Percentiles rank a stretch among this genome's conserved stretches.
phyloP scores from a whole-genome alignment of 2,888 invertebrate genomes.

The Monochamus alternatus region DNA sequence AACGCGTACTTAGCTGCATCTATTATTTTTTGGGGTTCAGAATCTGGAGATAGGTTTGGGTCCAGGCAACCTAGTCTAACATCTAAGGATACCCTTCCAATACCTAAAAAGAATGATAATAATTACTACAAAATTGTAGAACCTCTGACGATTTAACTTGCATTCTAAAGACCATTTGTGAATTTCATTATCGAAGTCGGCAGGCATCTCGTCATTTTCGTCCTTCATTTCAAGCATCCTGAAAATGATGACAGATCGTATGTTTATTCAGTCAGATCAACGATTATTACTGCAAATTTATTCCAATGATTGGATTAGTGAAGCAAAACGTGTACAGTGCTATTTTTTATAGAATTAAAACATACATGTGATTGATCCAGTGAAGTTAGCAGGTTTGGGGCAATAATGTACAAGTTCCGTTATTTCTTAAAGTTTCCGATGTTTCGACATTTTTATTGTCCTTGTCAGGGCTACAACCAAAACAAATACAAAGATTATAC shows the following conservation, averaged over 20 bases:
- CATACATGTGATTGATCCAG: too few relatives aligned
- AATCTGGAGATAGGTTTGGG: constrained; percentile 71
- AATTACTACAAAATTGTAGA: not conserved
- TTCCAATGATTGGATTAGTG: too few relatives aligned
- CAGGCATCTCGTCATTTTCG: constrained; percentile 75
- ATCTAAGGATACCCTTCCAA: constrained; percentile 79
- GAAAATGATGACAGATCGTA: constrained; percentile 55
- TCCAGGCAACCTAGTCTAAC: constrained; percentile 78
- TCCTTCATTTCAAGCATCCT: constrained; percentile 76
- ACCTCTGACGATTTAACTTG: constrained; percentile 69
- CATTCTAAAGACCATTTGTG: constrained; percentile 89
- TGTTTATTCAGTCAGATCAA: too few relatives aligned
- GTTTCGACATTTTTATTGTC: too few relatives aligned
- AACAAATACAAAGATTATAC: too few relatives aligned
- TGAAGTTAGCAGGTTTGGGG: too few relatives aligned
- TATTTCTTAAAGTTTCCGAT: too few relatives aligned
- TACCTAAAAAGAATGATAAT: constrained; percentile 69
- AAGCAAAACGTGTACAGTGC: too few relatives aligned
- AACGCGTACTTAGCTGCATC: constrained; percentile 80
- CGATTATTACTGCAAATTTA: too few relatives aligned
- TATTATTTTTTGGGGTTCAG: constrained; percentile 75
- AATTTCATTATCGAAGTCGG: constrained; percentile 80
- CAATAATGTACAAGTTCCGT: too few relatives aligned
- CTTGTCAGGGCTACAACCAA: too few relatives aligned
- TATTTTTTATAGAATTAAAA: too few relatives aligned